phyloP scores from a whole-genome alignment of 2,797 vertebrate genomes.

The Betta splendens region DNA sequence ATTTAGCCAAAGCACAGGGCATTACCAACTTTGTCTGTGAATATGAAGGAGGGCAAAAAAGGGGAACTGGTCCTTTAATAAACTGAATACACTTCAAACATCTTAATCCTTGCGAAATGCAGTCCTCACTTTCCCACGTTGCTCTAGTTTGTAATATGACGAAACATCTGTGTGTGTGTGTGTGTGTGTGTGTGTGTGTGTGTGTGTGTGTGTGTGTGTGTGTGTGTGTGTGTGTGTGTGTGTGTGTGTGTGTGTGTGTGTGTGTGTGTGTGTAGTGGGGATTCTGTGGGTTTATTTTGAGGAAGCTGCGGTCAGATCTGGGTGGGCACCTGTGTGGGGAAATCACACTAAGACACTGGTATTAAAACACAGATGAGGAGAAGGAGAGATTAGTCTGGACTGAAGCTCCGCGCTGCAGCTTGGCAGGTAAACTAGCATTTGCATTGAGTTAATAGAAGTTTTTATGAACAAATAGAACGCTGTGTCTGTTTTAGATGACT shows the following conservation, averaged over 20 bases:
- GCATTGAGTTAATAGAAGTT: not conserved
- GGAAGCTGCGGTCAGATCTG: conserved; percentile 66
- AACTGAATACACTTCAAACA: not conserved
- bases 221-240: not conserved
- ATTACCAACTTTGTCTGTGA: too few species aligned
- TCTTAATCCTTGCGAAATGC: not conserved
- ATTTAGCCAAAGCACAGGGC: too few species aligned
- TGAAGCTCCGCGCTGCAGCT: not conserved
- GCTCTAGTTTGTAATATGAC: not conserved
- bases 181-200: not conserved
- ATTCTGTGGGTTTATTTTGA: conserved; percentile 28
- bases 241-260: not conserved
- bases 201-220: not conserved
- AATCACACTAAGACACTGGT: not conserved
- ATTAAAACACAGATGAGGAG: conserved; percentile 1
- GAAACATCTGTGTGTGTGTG: conserved; percentile 15
- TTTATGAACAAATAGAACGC: not conserved
- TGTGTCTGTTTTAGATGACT: not conserved
- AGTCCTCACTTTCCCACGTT: not conserved
- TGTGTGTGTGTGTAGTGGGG: not conserved
- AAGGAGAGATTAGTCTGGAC: not conserved
- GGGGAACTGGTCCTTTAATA: not conserved
- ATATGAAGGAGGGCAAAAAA: too few species aligned
- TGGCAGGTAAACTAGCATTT: conserved; percentile 42
- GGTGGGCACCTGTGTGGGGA: conserved; percentile 5